Percentiles rank a stretch among this genome's conserved stretches.
Conservation (phyloP, 1,140 invertebrate species). For the Pseudomyrmex pallidus region DNA sequence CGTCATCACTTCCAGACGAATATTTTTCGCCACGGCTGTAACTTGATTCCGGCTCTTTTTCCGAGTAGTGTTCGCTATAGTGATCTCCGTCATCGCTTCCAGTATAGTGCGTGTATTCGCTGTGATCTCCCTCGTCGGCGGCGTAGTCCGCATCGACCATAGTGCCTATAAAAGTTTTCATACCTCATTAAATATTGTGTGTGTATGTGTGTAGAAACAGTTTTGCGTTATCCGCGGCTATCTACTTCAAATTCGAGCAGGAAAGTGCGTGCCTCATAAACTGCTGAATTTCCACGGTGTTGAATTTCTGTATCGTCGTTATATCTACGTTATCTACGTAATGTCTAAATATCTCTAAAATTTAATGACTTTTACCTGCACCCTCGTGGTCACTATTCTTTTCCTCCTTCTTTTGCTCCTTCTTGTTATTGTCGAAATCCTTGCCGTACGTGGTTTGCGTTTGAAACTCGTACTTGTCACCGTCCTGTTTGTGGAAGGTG, state of each 20-base stretch:
- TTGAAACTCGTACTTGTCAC: conserved; percentile 89
- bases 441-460: conserved; percentile 88
- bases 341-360: neutral
- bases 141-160: conserved; percentile 76
- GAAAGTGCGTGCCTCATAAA: neutral
- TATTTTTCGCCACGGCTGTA: conserved; percentile 74
- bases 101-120: conserved; percentile 67
- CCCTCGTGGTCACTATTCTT: conserved; percentile 79
- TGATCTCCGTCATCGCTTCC: conserved; percentile 63
- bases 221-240: neutral
- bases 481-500: conserved; percentile 89
- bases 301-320: neutral
- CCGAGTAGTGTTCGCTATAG: conserved; percentile 65
- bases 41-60: conserved; percentile 64
- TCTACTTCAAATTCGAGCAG: neutral
- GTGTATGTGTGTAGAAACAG: conserved; percentile 1
- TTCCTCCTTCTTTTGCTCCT: conserved; percentile 77
- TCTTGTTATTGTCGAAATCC: conserved; percentile 77
- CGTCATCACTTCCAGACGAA: conserved; percentile 67
- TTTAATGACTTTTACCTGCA: conserved; percentile 75
- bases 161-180: conserved; percentile 73
- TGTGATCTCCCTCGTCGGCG: conserved; percentile 71
- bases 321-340: neutral
- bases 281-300: neutral
- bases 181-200: conserved; percentile 11